Base-by-base conservation (phyloP, 2,797 vertebrate genomes). In the Pagetopsis macropterus region DNA sequence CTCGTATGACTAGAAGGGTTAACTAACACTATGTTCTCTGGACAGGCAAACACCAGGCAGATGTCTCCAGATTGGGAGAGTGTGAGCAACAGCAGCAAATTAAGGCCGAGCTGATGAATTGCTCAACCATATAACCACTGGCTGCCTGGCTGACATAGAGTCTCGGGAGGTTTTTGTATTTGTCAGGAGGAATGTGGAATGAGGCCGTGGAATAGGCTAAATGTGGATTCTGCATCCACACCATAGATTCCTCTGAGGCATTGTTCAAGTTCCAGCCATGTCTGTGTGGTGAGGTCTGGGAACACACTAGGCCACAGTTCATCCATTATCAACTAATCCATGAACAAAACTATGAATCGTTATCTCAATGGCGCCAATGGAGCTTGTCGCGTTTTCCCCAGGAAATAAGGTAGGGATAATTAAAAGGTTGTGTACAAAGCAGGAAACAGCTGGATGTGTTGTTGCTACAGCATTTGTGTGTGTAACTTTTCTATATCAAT, bases 231-330 rank as follows among this genome's bases (percentile, higher is more conserved):
- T 70, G 74, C 84, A 72, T 83, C 71, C 78, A 78, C 83, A 62
- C 68, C 73, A 85, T 68, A 86, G 84, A 91, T 89, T 92, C 85
- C 87, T 87, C 65, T 73, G 62, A 78, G 81, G 64, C 82, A 86
- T 76, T 87, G 80, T 79, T 88, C 19, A 67, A 80, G 87, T 89
- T 88, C 85, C 86, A 85, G 68, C 71, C 79, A 61, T 80, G 84
- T 83, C 71, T 87, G 33, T 87, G 87, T 49, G 75, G 77, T 83
- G 78, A 86, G 73, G 62, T 73, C 57, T 80, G 66, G 63, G 74
- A 58, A 70, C 69, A 66, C 65, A 63, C 59, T 51, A 61, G 69
- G 51, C 40, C 67, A 78, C 52, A 76, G 67, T 75, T 79, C 73
- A 76, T 50, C 50, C 21, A 44, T 60, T 50, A 56, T 59, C 61